These are phyloP conservation scores for Diplogasteroides magnus DNA, from an alignment of 1,140 invertebrate species.

Conservation along the genomic window DNA sequence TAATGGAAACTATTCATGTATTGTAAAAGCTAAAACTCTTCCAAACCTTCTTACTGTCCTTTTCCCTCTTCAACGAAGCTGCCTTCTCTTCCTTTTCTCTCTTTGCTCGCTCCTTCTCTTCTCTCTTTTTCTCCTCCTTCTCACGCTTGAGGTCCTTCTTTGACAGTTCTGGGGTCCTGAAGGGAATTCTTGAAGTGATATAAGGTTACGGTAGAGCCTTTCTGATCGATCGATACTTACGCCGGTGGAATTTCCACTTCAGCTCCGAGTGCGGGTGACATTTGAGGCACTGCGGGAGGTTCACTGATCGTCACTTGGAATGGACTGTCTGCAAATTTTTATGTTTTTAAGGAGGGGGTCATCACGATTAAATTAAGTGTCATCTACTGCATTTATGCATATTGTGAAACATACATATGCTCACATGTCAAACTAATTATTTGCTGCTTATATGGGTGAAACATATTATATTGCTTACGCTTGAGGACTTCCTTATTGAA, in stretches of 20 bases:
- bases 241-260: background rate
- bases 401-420: too few relatives aligned
- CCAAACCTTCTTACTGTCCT: slow-evolving; percentile 60
- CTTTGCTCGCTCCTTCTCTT: slow-evolving; percentile 32
- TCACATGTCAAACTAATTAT: too few relatives aligned
- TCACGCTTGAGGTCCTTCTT: slow-evolving; percentile 43
- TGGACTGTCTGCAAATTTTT: slow-evolving; percentile 48
- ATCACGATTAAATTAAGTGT: too few relatives aligned
- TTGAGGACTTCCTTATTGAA: slow-evolving; percentile 59
- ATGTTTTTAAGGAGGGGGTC: too few relatives aligned
- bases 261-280: background rate
- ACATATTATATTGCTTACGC: too few relatives aligned
- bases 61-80: slow-evolving; percentile 77
- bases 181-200: background rate
- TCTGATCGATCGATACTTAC: background rate
- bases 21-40: too few relatives aligned
- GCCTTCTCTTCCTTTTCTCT: slow-evolving; percentile 59
- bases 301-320: slow-evolving; percentile 50
- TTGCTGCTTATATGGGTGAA: too few relatives aligned
- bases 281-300: slow-evolving; percentile 8
- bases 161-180: slow-evolving; percentile 25
- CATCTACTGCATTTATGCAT: too few relatives aligned
- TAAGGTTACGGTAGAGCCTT: background rate
- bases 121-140: slow-evolving; percentile 38
- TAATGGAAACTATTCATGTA: too few relatives aligned